Conservation (phyloP, 2,888 invertebrate genomes). For the Amiota communis region DNA sequence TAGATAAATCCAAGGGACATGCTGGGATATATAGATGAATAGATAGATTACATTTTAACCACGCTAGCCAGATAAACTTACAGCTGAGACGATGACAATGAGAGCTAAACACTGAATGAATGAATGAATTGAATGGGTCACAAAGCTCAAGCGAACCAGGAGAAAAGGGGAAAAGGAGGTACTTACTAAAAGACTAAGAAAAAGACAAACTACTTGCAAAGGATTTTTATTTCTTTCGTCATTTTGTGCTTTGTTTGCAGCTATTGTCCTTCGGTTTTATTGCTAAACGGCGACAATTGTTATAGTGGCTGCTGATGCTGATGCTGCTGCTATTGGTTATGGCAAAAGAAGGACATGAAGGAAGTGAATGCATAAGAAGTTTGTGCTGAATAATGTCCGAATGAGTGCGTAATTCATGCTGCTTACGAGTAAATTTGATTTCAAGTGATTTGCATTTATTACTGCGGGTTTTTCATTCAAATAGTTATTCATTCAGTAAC, state of each 20-base stretch:
- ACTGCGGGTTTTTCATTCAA: constrained; percentile 9
- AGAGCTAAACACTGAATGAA: too few species aligned
- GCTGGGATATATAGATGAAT: too few species aligned
- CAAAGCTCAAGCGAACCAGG: too few species aligned
- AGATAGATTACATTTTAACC: constrained; percentile 23
- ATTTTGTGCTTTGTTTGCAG: constrained; percentile 27
- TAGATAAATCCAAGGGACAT: too few species aligned
- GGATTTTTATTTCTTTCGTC: constrained; percentile 10
- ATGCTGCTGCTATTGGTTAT: not conserved
- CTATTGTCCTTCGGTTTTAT: not conserved
- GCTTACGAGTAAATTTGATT: constrained; percentile 23
- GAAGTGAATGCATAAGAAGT: not conserved
- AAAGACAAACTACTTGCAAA: not conserved
- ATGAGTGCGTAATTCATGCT: constrained; percentile 5
- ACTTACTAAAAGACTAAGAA: not conserved
- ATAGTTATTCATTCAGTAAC: not conserved
- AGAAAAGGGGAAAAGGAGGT: too few species aligned
- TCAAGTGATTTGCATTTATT: constrained; percentile 23
- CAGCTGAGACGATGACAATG: not conserved
- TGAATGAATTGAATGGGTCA: too few species aligned
- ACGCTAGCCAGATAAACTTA: constrained; percentile 15
- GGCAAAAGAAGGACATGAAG: not conserved
- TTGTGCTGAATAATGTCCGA: constrained; percentile 7
- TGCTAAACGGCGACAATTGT: constrained; percentile 23
- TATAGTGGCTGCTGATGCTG: not conserved